phyloP scores from a whole-genome alignment of 2,888 invertebrate genomes.

The Limnephilus auricula region DNA sequence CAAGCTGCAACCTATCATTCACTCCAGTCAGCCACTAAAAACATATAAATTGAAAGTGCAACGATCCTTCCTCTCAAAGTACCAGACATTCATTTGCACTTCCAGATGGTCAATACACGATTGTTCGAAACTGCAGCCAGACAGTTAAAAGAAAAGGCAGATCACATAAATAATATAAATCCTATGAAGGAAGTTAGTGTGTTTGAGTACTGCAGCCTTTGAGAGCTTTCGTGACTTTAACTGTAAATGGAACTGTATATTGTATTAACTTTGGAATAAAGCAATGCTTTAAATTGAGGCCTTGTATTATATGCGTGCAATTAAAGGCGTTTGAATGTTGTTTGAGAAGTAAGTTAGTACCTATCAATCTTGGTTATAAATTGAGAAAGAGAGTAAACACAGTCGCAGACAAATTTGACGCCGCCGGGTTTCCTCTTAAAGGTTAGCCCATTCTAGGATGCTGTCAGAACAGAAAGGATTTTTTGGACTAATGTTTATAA shows the following conservation, averaged over 20 bases:
- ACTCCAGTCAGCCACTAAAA: not conserved
- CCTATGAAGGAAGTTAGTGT: not conserved
- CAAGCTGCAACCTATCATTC: not conserved
- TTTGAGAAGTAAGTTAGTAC: no score
- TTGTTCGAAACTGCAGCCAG: not conserved
- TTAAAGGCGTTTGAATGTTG: no score
- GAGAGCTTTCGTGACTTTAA: not conserved
- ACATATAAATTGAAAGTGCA: not conserved
- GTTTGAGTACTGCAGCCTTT: not conserved
- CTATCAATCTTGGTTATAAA: no score
- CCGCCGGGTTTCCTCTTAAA: no score
- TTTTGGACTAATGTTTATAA: no score
- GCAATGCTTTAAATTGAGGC: not conserved
- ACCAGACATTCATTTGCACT: not conserved
- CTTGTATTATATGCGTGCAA: not conserved
- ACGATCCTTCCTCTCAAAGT: not conserved
- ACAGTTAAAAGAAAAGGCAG: no score
- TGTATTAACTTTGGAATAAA: not conserved
- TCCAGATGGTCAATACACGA: not conserved
- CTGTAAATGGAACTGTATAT: not conserved
- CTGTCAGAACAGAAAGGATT: no score
- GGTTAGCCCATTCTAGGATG: no score
- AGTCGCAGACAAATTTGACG: no score
- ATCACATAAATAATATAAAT: no score
- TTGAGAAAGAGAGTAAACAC: no score